These are phyloP conservation scores for Patagioenas fasciata DNA, from an alignment of 2,113 vertebrate species.

Conservation along the genomic window DNA sequence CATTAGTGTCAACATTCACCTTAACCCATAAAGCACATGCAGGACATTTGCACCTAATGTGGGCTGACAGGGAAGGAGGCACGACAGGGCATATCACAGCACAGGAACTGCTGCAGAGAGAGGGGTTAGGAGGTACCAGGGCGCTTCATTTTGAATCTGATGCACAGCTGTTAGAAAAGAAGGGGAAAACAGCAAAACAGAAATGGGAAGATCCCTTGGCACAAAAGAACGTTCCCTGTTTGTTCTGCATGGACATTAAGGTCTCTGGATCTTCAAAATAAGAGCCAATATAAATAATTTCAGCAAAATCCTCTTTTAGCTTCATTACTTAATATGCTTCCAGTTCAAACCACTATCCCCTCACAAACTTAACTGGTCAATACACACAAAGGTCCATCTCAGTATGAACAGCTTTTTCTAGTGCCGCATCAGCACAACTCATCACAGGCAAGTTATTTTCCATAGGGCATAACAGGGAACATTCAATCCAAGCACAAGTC, in stretches of 20 bases:
- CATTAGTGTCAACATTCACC: background rate
- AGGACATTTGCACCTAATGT: background rate
- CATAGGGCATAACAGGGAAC: background rate
- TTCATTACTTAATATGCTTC: background rate
- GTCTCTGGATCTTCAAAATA: background rate
- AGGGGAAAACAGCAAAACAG: background rate
- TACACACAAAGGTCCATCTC: background rate
- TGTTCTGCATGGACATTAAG: background rate
- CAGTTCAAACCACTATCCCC: background rate
- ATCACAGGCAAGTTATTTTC: background rate
- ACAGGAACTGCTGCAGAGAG: background rate
- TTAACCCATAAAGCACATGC: background rate
- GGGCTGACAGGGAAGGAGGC: background rate
- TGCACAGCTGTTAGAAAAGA: background rate
- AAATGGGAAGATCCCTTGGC: background rate
- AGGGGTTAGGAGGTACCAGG: background rate
- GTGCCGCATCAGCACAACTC: background rate
- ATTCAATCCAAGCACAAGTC: background rate
- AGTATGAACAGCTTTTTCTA: background rate
- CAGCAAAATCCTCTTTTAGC: background rate
- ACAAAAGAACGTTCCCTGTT: background rate
- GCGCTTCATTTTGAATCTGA: background rate
- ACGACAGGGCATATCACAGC: accelerated
- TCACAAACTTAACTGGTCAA: background rate
- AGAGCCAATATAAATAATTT: background rate